Evolutionary conservation across 2,888 invertebrate species (phyloP), one percentile per base, ranked within the genome.

Genomic region (Vesta saturnalis): DNA sequence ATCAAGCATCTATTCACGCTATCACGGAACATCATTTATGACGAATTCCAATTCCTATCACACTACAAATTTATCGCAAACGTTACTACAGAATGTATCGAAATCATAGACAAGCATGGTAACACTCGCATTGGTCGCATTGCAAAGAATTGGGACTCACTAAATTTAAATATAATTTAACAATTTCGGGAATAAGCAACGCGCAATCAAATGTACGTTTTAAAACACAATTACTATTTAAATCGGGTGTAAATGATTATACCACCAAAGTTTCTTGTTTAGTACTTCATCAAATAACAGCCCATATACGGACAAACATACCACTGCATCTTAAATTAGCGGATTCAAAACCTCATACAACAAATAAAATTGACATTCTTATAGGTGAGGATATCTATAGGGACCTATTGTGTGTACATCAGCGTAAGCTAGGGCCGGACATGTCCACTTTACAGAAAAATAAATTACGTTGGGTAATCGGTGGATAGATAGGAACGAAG

Each of bases 141-240:
- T n/a, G n/a, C n/a, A n/a, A n/a, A n/a, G n/a, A n/a, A n/a, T n/a
- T n/a, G n/a, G n/a, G n/a, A n/a, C n/a, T n/a, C n/a, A n/a, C 30
- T 15, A 49, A 52, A 62, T 15, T 14, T 8, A 60, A 35, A 14
- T 43, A 22, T 18, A 47, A 71, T 19, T 10, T 65, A 15, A 49
- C 63, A 10, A 46, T 72, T 43, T 18, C 52, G 18, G 70, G 71
- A 16, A 63, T 71, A 14, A 67, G 60, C 52, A 10, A 58, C 22
- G 47, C 18, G 6, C 22, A 15, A 14, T 54, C 63, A 6, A 60
- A 62, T 15, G 21, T 71, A 18, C 59, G 47, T 35, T 21, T 47
- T 18, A 39, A 30, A 22, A 57, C 61, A 19, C 15, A 60, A 1
- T 57, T 65, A 15, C 8, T 10, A 46, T 52, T 72, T 19, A 58